These are phyloP conservation scores for Esperia sulphurella DNA, from an alignment of 2,888 invertebrate species.

Conservation along the genomic window DNA sequence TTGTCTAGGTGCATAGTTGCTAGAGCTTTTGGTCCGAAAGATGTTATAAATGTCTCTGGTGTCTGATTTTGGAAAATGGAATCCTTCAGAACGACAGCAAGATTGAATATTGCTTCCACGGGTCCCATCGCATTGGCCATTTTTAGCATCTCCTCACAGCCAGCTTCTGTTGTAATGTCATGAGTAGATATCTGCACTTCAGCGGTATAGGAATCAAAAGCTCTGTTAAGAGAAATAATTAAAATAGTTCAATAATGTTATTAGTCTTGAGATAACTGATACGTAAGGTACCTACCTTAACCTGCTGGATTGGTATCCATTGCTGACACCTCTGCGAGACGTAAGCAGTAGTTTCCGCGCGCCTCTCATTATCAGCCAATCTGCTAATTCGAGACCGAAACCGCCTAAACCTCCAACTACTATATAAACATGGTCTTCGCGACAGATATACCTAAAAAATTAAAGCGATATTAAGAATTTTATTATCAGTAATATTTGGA, in stretches of 20 bases:
- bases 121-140: slow-evolving; percentile 82
- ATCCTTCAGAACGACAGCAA: slow-evolving; percentile 90
- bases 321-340: slow-evolving; percentile 87
- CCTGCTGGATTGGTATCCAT: slow-evolving; percentile 89
- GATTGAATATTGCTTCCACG: slow-evolving; percentile 92
- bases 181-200: slow-evolving; percentile 83
- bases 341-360: slow-evolving; percentile 88
- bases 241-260: not conserved
- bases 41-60: slow-evolving; percentile 82
- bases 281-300: slow-evolving; percentile 78
- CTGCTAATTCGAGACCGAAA: slow-evolving; percentile 92
- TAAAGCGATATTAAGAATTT: no score
- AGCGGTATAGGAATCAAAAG: slow-evolving; percentile 86
- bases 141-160: slow-evolving; percentile 84
- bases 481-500: no score
- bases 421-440: slow-evolving; percentile 72
- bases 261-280: no score
- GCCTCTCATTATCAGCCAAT: slow-evolving; percentile 92
- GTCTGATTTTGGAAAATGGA: slow-evolving; percentile 88
- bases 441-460: slow-evolving; percentile 69
- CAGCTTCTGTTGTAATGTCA: slow-evolving; percentile 84
- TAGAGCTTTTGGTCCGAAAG: slow-evolving; percentile 88
- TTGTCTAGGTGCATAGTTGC: slow-evolving; percentile 89
- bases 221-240: slow-evolving; percentile 45
- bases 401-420: slow-evolving; percentile 93